Evolutionary conservation across 2,113 vertebrate species (phyloP).

Genomic region (Camelus bactrianus): DNA sequence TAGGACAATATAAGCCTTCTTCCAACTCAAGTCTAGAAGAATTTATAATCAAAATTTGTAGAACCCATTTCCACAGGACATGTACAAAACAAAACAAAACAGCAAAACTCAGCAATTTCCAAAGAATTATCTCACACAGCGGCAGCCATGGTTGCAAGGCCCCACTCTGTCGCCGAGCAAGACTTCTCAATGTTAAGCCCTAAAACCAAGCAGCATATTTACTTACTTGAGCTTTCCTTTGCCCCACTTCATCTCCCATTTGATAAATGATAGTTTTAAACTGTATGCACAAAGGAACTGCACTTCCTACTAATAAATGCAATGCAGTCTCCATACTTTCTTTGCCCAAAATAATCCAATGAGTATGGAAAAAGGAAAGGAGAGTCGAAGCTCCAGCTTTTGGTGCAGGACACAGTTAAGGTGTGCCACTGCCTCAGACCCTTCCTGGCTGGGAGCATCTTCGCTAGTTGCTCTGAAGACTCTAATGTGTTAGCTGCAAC

Average conservation of each 20-base stretch:
- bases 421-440: background rate
- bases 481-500: background rate
- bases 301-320: background rate
- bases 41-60: background rate
- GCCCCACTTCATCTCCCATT: background rate
- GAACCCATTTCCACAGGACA: background rate
- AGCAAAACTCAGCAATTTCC: conserved; percentile 1
- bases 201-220: background rate
- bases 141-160: background rate
- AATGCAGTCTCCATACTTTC: background rate
- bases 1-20: background rate
- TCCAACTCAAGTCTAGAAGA: conserved; percentile 2
- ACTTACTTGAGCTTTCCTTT: background rate
- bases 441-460: background rate
- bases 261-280: background rate
- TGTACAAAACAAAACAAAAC: background rate
- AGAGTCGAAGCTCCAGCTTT: background rate
- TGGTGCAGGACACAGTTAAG: background rate
- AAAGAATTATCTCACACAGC: background rate
- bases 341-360: background rate
- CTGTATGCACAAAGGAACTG: background rate
- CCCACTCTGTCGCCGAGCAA: background rate
- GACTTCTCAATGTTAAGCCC: background rate
- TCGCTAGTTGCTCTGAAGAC: background rate
- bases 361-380: background rate